Base-by-base conservation (phyloP, 2,113 vertebrate genomes). In the Coracopsis vasa region DNA sequence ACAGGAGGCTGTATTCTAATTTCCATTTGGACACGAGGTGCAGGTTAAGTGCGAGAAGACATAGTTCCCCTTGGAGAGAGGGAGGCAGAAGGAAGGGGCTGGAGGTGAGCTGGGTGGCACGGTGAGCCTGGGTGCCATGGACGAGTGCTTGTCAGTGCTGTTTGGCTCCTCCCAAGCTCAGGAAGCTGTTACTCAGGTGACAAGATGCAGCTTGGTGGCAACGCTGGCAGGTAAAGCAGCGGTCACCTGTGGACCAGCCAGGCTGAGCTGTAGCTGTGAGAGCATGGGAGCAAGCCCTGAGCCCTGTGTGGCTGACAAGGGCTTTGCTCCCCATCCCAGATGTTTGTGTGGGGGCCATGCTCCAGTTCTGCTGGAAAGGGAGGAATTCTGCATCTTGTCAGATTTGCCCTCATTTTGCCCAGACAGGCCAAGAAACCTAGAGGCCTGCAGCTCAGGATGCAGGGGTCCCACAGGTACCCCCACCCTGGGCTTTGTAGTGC, bases 301-400 rank as follows among this genome's bases (percentile, higher is more conserved):
- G 47, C 9, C 31, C 16, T 66, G 54, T 2, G 14, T 18, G 8
- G 16, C 80, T 75, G 37, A 18, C 0, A 12, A 83, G n/a, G 21
- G 8, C 42, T 84, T 90, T 60, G 25, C 25, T 60, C 15, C 23
- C 18, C 11, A 24, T 33, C 37, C 35, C 16, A 39, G 35, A n/a
- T 18, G 16, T n/a, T 18, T 17, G 27, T 2, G 0, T 6, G 17
- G 19, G 10, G 12, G 47, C 5, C 0, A 0, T 33, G 17, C 5
- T 0, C 10, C 47, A 83, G 17, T 11, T 24, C 39, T 64, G 31
- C 25, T 0, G 1, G 39, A 81, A 73, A 70, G 37, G 29, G 4
- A 85, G 35, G 64, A 73, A 65, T 37, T 51, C 64, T 42, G 11
- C 29, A 13, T 81, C 17, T 73, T 61, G 7, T 27, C 5, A 6